Evolutionary conservation across 2,888 invertebrate species (phyloP), one percentile per base, ranked within the genome.

Genomic region (Tenthredo scrophulariae): DNA sequence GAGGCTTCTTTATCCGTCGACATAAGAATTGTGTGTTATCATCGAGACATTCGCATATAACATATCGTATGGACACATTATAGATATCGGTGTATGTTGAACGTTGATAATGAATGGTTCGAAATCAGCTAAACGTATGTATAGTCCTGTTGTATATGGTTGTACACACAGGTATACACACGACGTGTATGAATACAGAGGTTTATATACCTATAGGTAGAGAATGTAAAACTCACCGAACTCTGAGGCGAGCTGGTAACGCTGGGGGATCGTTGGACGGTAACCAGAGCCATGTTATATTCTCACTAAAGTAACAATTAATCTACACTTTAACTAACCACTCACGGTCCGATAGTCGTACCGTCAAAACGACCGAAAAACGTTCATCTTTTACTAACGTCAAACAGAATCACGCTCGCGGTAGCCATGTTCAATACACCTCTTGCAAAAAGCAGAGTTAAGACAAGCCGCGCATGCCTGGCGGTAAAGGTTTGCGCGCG

Each of bases 181-280:
- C 29, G 22, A 29, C 18, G 77, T 29, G 29, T 13, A 50, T 18
- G 40, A 22, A 75, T 18, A 75, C 10, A 40, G 26, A 22, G 22
- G 26, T 33, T 54, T 58, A 22, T 82, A 62, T 72, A 84, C 9
- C 70, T 85, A 77, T 65, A 84, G 40, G 46, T 85, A 43, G 40
- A 22, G 84, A 77, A 74, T 82, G 37, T 65, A 86, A 88, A 89
- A 94, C 95, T 95, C 91, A 95, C 95, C 92, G 94, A 94, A 92
- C 94, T 94, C 90, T 94, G 95, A 87, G 96, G 96, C 89, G 95
- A 95, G 93, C 95, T 96, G 93, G 95, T 95, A 90, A 95, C 95
- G 94, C 96, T 96, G 90, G 96, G 96, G 90, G 96, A 96, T 92
- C 96, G 95, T 93, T 96, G 96, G 92, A 96, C 95, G 91, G 96